Conservation (phyloP, 2,113 vertebrate genomes). For the Castor canadensis region DNA sequence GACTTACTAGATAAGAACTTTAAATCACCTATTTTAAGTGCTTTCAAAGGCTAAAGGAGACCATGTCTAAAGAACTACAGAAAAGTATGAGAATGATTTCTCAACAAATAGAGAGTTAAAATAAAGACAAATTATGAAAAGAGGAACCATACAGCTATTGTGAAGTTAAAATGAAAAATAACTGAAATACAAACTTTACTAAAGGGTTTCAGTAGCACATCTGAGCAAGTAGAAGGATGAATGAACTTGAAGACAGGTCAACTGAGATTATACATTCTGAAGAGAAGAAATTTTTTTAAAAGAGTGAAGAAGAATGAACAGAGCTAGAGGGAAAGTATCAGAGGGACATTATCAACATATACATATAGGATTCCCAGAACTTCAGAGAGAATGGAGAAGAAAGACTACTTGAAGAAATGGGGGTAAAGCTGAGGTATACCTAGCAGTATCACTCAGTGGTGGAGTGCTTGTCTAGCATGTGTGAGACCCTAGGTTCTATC, state of each 20-base stretch:
- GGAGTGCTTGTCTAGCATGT: neutral
- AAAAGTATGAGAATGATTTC: neutral
- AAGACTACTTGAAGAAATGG: constrained; percentile 8
- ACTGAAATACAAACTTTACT: neutral
- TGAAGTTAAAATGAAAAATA: constrained; percentile 25
- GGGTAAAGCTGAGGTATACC: neutral
- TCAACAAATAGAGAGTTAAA: neutral
- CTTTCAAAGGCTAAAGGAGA: neutral
- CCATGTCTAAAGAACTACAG: neutral
- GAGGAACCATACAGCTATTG: neutral
- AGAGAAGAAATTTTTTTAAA: neutral
- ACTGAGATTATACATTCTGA: neutral
- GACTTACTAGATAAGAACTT: neutral
- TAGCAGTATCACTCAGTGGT: neutral
- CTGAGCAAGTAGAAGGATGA: neutral
- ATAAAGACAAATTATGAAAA: neutral
- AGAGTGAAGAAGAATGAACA: neutral
- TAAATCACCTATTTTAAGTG: constrained; percentile 21
- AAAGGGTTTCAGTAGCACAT: neutral
- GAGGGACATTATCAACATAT: neutral
- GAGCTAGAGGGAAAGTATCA: neutral
- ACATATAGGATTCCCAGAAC: neutral
- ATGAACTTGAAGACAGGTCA: neutral
- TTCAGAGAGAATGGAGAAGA: neutral
- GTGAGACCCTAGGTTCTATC: neutral